These are phyloP conservation scores for Geotrupes spiniger DNA, from an alignment of 2,888 invertebrate genomes.

Conservation along the genomic window DNA sequence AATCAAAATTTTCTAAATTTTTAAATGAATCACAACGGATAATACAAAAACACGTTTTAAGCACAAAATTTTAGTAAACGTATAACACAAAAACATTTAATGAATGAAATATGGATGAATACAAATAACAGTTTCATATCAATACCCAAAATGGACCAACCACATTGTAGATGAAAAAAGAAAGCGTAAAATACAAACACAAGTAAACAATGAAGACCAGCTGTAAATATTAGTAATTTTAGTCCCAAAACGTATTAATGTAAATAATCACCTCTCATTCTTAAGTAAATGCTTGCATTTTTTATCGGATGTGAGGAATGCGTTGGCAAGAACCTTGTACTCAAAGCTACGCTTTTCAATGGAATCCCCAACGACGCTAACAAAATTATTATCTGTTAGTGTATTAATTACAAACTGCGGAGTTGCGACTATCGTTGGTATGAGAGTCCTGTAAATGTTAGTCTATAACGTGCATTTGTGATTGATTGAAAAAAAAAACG, in stretches of 20 bases:
- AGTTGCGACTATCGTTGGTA: constrained; percentile 2
- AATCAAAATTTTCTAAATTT: too few relatives aligned
- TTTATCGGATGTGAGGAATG: constrained; percentile 25
- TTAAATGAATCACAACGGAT: too few relatives aligned
- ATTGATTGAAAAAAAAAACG: background rate
- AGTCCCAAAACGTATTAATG: background rate
- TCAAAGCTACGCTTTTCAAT: constrained; percentile 47
- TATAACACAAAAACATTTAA: too few relatives aligned
- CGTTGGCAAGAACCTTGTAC: constrained; percentile 48
- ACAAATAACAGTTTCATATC: too few relatives aligned
- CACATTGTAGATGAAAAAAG: too few relatives aligned
- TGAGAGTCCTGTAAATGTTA: constrained; percentile 31
- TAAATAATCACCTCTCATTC: constrained; percentile 26
- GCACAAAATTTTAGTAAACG: too few relatives aligned
- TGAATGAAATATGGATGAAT: too few relatives aligned
- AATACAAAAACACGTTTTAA: too few relatives aligned
- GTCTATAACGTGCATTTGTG: constrained; percentile 13
- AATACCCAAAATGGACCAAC: too few relatives aligned
- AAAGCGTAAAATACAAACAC: too few relatives aligned
- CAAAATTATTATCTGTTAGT: constrained; percentile 39
- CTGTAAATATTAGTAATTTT: too few relatives aligned
- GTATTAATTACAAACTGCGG: constrained; percentile 9
- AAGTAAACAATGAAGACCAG: too few relatives aligned
- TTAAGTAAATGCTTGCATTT: constrained; percentile 21
- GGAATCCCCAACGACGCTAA: constrained; percentile 47